Percentiles rank a stretch among this genome's conserved stretches.
phyloP scores from a whole-genome alignment of 2,888 invertebrate species.

The Laothoe populi region DNA sequence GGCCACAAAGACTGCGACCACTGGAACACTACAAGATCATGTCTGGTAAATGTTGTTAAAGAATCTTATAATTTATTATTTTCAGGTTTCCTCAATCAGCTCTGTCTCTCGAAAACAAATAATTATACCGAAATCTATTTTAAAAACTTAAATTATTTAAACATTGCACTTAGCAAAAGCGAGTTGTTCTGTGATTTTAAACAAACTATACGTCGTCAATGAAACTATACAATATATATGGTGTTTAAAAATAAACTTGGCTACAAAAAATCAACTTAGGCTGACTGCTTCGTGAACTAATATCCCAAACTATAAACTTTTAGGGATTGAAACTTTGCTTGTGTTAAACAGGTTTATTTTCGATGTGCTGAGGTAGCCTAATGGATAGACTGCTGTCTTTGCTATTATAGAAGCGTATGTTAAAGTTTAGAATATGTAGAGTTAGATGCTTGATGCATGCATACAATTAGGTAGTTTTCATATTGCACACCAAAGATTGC shows the following conservation, averaged over 20 bases:
- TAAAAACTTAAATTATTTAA: background rate
- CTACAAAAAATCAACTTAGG: no score
- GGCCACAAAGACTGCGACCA: slow-evolving; percentile 44
- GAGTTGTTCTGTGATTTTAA: slow-evolving; percentile 20
- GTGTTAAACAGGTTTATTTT: slow-evolving; percentile 40
- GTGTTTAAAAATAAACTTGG: no score
- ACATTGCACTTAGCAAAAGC: background rate
- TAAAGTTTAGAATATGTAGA: background rate
- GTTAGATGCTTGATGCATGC: background rate
- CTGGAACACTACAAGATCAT: background rate
- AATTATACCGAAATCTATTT: background rate
- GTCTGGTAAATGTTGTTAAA: slow-evolving; percentile 1
- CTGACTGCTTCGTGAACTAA: slow-evolving; percentile 64
- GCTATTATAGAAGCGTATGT: slow-evolving; percentile 1
- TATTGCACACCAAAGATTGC: no score
- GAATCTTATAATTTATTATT: background rate
- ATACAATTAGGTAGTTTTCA: background rate
- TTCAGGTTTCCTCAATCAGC: background rate
- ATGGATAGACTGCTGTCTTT: slow-evolving; percentile 21
- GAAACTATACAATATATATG: no score
- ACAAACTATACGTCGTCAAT: slow-evolving; percentile 40
- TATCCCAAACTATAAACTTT: slow-evolving; percentile 63
- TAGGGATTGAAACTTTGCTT: slow-evolving; percentile 60
- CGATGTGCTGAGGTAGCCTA: slow-evolving; percentile 32
- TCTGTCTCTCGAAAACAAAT: background rate